Conservation (phyloP, 1,140 invertebrate genomes). For the Formica selysi region DNA sequence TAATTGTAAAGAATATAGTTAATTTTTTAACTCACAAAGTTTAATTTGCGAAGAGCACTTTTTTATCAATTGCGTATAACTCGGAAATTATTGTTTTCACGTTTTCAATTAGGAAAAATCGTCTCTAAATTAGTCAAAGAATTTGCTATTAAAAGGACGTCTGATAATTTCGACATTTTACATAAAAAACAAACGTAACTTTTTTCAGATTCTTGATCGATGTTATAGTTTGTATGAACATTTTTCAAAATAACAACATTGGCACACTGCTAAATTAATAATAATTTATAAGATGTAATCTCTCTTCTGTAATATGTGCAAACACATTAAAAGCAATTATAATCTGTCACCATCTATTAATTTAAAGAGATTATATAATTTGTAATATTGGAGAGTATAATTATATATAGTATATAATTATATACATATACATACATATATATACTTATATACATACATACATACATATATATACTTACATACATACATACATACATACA, state of each 20-base stretch:
- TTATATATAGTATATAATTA: too few species aligned
- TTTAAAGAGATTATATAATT: conserved; percentile 24
- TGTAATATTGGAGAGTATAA: conserved; percentile 28
- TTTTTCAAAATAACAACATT: conserved; percentile 66
- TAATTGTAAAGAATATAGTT: too few species aligned
- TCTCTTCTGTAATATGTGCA: conserved; percentile 64
- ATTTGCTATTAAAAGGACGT: too few species aligned
- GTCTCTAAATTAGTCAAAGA: too few species aligned
- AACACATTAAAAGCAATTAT: conserved; percentile 71
- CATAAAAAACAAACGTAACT: conserved; percentile 22
- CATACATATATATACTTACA: neutral
- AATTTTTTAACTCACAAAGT: too few species aligned
- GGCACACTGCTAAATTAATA: conserved; percentile 72
- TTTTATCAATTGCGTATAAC: too few species aligned
- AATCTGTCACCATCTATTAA: conserved; percentile 81
- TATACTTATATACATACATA: too few species aligned
- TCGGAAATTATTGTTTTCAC: too few species aligned
- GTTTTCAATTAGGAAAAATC: too few species aligned
- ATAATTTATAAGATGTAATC: conserved; percentile 68
- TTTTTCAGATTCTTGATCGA: conserved; percentile 7
- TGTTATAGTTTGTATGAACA: conserved; percentile 65
- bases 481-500: neutral
- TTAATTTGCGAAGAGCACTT: too few species aligned
- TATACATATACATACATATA: too few species aligned
- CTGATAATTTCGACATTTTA: too few species aligned